These are phyloP conservation scores for Nestor notabilis DNA, from an alignment of 2,113 vertebrate genomes.

Conservation along the genomic window DNA sequence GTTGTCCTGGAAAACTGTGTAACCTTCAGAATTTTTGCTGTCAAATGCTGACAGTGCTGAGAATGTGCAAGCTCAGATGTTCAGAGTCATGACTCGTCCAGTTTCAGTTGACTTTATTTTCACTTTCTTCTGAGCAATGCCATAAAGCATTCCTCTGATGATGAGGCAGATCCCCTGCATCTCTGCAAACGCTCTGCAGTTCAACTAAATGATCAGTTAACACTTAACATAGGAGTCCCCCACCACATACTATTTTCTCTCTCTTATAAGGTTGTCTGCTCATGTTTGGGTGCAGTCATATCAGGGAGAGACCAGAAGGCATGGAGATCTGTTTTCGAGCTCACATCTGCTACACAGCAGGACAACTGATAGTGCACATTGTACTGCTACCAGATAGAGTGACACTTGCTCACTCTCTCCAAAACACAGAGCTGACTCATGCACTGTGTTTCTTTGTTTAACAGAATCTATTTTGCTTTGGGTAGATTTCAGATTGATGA, in stretches of 20 bases:
- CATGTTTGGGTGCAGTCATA: background rate
- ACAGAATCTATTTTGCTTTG: background rate
- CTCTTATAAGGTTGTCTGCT: background rate
- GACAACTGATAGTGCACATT: background rate
- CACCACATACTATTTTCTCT: background rate
- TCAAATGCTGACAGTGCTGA: background rate
- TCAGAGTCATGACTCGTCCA: background rate
- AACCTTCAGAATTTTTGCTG: background rate
- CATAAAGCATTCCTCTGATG: background rate
- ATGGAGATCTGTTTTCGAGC: background rate
- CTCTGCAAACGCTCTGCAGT: background rate
- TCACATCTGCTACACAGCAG: background rate
- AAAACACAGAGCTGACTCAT: background rate
- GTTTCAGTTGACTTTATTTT: background rate
- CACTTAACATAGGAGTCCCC: background rate
- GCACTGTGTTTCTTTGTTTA: background rate
- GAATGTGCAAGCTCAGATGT: constrained; percentile 21
- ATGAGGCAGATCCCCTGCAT: background rate
- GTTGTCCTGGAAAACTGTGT: background rate
- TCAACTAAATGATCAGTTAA: background rate
- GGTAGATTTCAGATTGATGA: background rate
- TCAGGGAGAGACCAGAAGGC: background rate
- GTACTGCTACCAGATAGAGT: background rate
- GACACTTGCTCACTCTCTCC: background rate
- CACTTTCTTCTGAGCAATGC: background rate